These are phyloP conservation scores for Champsocephalus esox DNA, from an alignment of 2,797 vertebrate genomes.

Conservation along the genomic window DNA sequence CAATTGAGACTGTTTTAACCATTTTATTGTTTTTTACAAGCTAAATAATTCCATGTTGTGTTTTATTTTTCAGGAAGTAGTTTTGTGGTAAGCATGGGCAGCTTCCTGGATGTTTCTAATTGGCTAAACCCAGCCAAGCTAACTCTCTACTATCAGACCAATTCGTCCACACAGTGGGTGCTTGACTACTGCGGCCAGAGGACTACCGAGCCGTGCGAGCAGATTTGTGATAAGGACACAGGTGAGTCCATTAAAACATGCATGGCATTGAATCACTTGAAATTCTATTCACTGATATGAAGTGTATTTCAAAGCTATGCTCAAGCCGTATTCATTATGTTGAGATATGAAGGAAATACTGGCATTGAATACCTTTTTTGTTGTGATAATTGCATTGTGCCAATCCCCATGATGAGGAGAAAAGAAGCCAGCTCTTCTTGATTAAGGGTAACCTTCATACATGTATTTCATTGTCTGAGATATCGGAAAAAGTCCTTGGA, in stretches of 20 bases:
- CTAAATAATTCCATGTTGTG: constrained; percentile 1
- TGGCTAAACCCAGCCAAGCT: constrained; percentile 98
- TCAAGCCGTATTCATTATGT: neutral
- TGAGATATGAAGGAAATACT: neutral
- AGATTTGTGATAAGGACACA: constrained; percentile 95
- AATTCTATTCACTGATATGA: neutral
- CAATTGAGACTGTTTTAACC: neutral
- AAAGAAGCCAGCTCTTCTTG: constrained; percentile 2
- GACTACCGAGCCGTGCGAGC: constrained; percentile 95
- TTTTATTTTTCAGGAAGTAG: constrained; percentile 90
- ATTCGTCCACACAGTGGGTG: constrained; percentile 94
- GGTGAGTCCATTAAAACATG: constrained; percentile 82
- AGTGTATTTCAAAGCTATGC: neutral
- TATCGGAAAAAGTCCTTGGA: neutral
- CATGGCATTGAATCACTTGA: neutral
- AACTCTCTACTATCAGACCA: constrained; percentile 96
- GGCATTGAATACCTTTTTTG: neutral
- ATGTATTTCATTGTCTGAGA: constrained; percentile 7
- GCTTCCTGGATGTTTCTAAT: constrained; percentile 96
- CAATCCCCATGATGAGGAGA: neutral
- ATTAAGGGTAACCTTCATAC: constrained; percentile 9
- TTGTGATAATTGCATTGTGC: constrained; percentile 1
- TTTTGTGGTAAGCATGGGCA: constrained; percentile 96
- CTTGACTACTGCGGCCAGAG: constrained; percentile 95
- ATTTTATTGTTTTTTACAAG: neutral